phyloP scores from a whole-genome alignment of 2,113 vertebrate species.

The Dicrurus megarhynchus region DNA sequence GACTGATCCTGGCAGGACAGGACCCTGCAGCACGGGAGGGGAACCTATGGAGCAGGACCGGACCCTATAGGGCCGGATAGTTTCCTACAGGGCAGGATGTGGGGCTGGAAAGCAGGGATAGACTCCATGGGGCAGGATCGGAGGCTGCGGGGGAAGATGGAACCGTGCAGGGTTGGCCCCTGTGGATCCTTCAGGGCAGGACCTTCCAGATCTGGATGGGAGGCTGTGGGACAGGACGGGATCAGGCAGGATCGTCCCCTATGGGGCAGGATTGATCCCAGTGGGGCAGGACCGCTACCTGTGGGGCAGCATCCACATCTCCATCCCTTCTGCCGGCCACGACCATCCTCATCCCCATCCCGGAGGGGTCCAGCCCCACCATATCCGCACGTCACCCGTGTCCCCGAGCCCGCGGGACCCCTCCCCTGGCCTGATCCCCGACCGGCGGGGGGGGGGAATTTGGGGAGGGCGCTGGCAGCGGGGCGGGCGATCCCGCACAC shows the following conservation, averaged over 20 bases:
- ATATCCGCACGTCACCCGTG: not conserved
- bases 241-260: not conserved
- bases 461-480: not conserved
- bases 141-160: fast-evolving
- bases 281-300: fast-evolving
- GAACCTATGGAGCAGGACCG: not conserved
- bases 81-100: not conserved
- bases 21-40: not conserved
- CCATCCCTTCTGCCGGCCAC: not conserved
- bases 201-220: not conserved
- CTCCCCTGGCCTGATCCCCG: not conserved
- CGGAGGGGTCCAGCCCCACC: not conserved
- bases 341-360: not conserved
- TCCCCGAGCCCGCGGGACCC: not conserved
- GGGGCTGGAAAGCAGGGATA: not conserved
- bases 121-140: not conserved
- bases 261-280: not conserved
- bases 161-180: not conserved
- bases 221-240: no score
- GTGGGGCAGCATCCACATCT: not conserved
- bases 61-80: not conserved
- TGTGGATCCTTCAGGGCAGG: not conserved
- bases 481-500: not conserved
- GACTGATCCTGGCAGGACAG: not conserved
- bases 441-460: not conserved